Evolutionary conservation across 2,888 invertebrate species (phyloP), one percentile per base, ranked within the genome.

Genomic region (Zelleria hepariella): DNA sequence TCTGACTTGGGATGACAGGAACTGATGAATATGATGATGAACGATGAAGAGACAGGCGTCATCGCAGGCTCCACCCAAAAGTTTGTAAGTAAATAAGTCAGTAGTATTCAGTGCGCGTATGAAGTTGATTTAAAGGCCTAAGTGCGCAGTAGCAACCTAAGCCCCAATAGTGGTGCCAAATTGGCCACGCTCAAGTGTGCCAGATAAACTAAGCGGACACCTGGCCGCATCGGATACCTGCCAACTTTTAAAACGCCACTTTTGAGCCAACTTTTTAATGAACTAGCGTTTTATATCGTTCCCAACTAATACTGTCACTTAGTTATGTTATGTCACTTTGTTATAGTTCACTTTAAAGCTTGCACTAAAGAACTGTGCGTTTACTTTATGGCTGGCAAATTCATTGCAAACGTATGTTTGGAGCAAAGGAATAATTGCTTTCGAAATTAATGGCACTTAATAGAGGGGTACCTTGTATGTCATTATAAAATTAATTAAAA

Each of bases 261-360:
- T 66, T 61, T 54, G 68, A 63, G 78, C 81, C 80, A 82, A 80
- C 67, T 76, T 78, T 77, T 68, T 78, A 78, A 81, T 80, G 75
- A 78, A 70, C 64, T 63, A 63, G 61, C 61, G 60, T 63, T 54
- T 20, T 54, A 42, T 42, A 42, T 42, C 32, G 10, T 3, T 10
- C 2, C 4, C 32, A 10, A 55, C 59, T 64, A 64, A 64, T 61
- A 62, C 59, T 58, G 63, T 58, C 55, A 47, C 25, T 59, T 54
- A 52, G 52, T 26, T 42, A 42, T 42, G 32, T 15, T 15, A 42
- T n/a, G n/a, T n/a, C 15, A 42, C 32, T 15, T 10, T 42, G 15
- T 42, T 15, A 42, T 42, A 10, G 32, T 15, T 15, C 32, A 42
- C 32, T 10, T 10, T n/a, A n/a, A n/a, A n/a, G n/a, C n/a, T n/a